phyloP scores from a whole-genome alignment of 2,113 vertebrate genomes.

The Urocitellus parryii region DNA sequence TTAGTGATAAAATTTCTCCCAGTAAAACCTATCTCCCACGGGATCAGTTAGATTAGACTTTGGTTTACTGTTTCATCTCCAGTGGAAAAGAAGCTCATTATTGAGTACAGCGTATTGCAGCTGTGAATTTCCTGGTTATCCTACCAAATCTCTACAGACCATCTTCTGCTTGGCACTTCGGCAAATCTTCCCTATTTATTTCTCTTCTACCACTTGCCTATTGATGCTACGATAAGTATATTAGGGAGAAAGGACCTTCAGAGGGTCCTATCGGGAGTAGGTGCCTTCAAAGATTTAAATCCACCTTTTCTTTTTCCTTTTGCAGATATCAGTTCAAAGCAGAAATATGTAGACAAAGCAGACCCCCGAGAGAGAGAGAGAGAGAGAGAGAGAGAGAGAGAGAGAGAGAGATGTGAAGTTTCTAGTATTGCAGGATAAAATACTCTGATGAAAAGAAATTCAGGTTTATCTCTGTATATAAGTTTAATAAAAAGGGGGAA shows the following conservation, averaged over 20 bases:
- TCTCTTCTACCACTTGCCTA: background rate
- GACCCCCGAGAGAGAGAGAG: background rate
- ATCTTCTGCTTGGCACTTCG: background rate
- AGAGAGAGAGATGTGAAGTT: background rate
- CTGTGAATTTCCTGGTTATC: background rate
- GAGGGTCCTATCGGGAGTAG: background rate
- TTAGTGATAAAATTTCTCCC: slow-evolving; percentile 4
- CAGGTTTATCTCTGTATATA: background rate
- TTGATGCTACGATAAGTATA: background rate
- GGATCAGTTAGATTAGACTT: background rate
- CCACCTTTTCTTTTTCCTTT: background rate
- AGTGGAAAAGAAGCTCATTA: background rate
- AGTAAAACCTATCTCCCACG: background rate
- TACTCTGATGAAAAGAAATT: background rate
- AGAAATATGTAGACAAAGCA: background rate
- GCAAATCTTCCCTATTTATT: background rate
- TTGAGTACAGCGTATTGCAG: background rate
- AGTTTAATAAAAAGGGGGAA: background rate
- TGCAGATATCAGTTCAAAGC: slow-evolving; percentile 4
- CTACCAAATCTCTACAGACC: background rate
- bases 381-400: too few relatives aligned
- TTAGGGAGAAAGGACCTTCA: slow-evolving; percentile 6
- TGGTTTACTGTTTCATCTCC: background rate
- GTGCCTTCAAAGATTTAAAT: slow-evolving; percentile 17
- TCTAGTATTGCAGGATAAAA: background rate